A percentile compares a stretch with the other conserved stretches of the same genome.
These are phyloP conservation scores for Onychostoma macrolepis DNA, from an alignment of 2,113 vertebrate genomes.

Conservation along the genomic window DNA sequence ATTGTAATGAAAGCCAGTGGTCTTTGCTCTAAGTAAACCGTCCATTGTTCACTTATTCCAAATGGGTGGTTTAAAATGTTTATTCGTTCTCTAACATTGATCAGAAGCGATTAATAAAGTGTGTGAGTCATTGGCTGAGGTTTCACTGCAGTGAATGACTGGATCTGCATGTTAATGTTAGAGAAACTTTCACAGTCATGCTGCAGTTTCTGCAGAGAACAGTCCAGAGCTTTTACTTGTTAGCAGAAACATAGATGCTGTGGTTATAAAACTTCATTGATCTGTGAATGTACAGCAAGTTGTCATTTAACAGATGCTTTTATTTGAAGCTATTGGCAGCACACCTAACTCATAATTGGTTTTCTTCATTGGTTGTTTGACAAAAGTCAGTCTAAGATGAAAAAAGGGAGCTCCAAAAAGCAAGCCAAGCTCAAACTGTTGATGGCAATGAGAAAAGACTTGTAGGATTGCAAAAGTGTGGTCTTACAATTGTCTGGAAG, in stretches of 20 bases:
- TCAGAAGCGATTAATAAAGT: slow-evolving; percentile 8
- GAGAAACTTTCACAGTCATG: not conserved
- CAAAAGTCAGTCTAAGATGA: not conserved
- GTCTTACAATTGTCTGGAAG: not conserved
- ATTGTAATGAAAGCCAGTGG: not conserved
- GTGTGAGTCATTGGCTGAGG: slow-evolving; percentile 4
- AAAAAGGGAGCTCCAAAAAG: not conserved
- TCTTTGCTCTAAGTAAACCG: not conserved
- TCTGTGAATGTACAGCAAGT: not conserved
- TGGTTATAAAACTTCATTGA: not conserved
- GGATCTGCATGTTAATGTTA: slow-evolving; percentile 21
- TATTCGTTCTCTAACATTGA: not conserved
- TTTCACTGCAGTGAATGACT: slow-evolving; percentile 3
- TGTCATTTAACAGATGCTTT: not conserved
- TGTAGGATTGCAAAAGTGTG: not conserved
- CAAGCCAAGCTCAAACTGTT: not conserved
- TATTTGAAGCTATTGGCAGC: not conserved
- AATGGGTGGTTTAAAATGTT: slow-evolving; percentile 1
- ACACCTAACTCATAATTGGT: not conserved
- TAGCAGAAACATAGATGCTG: not conserved
- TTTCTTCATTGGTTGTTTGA: not conserved
- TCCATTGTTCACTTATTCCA: not conserved
- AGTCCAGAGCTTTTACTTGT: not conserved
- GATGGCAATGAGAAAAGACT: not conserved
- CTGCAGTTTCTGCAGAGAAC: slow-evolving; percentile 21